Percentiles rank a stretch among this genome's conserved stretches.
Evolutionary conservation across 2,113 vertebrate species (phyloP).

Genomic region (Triplophysa tibetana): DNA sequence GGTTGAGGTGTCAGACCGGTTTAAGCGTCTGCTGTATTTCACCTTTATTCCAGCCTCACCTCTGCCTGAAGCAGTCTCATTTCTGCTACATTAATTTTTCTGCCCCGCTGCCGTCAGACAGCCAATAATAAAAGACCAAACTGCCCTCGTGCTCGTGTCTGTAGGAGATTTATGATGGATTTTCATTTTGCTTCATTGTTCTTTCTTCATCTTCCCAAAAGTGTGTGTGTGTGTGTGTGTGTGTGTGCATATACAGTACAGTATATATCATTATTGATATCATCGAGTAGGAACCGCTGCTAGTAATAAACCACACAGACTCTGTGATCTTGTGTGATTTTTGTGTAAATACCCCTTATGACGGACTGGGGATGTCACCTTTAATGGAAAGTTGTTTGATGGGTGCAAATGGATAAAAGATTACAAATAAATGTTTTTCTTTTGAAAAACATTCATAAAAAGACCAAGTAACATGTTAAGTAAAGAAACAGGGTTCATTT

Average conservation of each 20-base stretch:
- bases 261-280: not conserved
- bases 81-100: conserved; percentile 51
- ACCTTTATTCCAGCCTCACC: conserved; percentile 40
- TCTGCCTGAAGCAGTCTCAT: conserved; percentile 34
- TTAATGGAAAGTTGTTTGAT: not conserved
- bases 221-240: too few species aligned
- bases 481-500: not conserved
- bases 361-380: not conserved
- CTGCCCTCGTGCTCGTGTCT: not conserved
- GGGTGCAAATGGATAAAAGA: not conserved
- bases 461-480: too few species aligned
- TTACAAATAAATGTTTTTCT: too few species aligned
- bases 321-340: too few species aligned
- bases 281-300: too few species aligned
- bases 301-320: too few species aligned
- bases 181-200: not conserved
- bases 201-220: not conserved
- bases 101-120: conserved; percentile 27
- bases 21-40: conserved; percentile 38
- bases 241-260: too few species aligned
- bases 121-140: conserved; percentile 41
- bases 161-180: conserved; percentile 19
- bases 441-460: too few species aligned
- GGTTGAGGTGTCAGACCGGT: conserved; percentile 28
- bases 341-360: not conserved